phyloP scores from a whole-genome alignment of 1,140 invertebrate species.

The Hyles euphorbiae region DNA sequence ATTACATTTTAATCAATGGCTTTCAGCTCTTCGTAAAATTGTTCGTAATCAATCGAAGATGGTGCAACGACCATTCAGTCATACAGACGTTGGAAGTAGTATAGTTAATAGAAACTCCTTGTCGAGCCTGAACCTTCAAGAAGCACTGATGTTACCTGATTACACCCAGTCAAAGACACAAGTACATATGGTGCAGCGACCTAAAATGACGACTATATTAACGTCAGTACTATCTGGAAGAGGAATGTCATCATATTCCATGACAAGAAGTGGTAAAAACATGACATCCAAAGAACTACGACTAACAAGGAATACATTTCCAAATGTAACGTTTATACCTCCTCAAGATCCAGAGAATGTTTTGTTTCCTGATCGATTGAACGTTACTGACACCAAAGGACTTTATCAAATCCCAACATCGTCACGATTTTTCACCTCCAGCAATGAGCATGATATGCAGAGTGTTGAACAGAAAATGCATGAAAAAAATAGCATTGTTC shows the following conservation, averaged over 20 bases:
- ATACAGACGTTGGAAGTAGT: constrained; percentile 13
- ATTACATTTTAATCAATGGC: constrained; percentile 5
- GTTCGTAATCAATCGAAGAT: constrained; percentile 60
- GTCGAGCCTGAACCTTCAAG: constrained; percentile 3
- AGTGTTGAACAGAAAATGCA: constrained; percentile 17
- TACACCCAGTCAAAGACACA: constrained; percentile 39
- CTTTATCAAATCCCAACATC: constrained; percentile 32
- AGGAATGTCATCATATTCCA: constrained; percentile 33
- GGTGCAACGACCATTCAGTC: constrained; percentile 53
- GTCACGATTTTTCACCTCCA: constrained; percentile 38
- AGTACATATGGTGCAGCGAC: constrained; percentile 36
- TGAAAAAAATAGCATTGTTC: constrained; percentile 26
- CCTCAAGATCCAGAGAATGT: background rate
- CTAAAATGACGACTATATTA: constrained; percentile 45
- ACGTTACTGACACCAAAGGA: constrained; percentile 3
- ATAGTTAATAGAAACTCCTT: constrained; percentile 23
- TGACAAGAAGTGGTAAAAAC: constrained; percentile 30
- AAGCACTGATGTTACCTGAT: constrained; percentile 29
- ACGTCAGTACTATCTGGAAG: constrained; percentile 34
- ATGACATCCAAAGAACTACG: constrained; percentile 32
- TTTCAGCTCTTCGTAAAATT: constrained; percentile 59
- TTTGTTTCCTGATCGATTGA: background rate
- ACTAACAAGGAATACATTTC: constrained; percentile 32
- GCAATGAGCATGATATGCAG: constrained; percentile 26
- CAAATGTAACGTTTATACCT: constrained; percentile 8